These are phyloP conservation scores for Characodon lateralis DNA, from an alignment of 2,797 vertebrate species.

Conservation along the genomic window DNA sequence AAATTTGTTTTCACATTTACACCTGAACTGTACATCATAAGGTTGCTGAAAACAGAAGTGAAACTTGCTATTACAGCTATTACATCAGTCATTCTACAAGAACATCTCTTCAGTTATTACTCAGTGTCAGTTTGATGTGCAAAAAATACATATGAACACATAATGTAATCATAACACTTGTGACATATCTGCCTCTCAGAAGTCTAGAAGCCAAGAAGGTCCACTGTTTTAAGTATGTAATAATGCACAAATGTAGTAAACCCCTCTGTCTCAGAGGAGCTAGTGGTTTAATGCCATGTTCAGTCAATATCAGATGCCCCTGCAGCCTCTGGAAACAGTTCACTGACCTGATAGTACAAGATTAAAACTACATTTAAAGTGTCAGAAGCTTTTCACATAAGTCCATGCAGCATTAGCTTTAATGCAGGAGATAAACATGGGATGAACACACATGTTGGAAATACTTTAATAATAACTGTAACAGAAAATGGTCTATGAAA, in stretches of 20 bases:
- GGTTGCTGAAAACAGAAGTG: too few relatives aligned
- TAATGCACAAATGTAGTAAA: not conserved
- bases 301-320: not conserved
- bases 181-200: not conserved
- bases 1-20: too few relatives aligned
- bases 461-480: conserved; percentile 3
- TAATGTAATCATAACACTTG: not conserved
- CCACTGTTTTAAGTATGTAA: not conserved
- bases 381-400: conserved; percentile 20
- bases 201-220: not conserved
- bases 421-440: not conserved
- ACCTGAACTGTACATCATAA: too few relatives aligned
- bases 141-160: not conserved
- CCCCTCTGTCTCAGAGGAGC: not conserved
- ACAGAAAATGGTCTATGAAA: conserved; percentile 31
- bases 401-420: not conserved
- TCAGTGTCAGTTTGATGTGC: too few relatives aligned
- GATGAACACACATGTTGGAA: conserved; percentile 10
- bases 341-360: not conserved
- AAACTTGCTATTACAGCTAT: too few relatives aligned
- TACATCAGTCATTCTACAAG: too few relatives aligned
- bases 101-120: too few relatives aligned
- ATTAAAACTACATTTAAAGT: conserved; percentile 7
- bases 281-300: not conserved
- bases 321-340: not conserved